A percentile compares a stretch with the other conserved stretches of the same genome.
These are phyloP conservation scores for Bungarus multicinctus DNA, from an alignment of 2,113 vertebrate genomes.

Conservation along the genomic window DNA sequence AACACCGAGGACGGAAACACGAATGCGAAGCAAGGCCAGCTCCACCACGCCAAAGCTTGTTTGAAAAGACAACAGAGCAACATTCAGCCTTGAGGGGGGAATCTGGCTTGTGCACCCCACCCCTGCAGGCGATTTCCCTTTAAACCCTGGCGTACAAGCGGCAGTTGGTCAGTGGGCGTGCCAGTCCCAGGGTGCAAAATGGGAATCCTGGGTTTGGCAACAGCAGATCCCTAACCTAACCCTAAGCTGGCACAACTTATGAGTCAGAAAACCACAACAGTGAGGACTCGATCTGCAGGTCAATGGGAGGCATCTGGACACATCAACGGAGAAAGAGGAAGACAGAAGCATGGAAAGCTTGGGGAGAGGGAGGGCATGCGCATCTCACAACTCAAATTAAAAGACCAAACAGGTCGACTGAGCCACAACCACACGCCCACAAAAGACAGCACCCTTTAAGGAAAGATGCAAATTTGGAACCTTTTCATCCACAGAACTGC, in stretches of 20 bases:
- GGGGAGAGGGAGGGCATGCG: slow-evolving; percentile 74
- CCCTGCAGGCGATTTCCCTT: slow-evolving; percentile 39
- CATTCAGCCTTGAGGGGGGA: slow-evolving; percentile 51
- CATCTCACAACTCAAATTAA: slow-evolving; percentile 71
- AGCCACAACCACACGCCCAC: slow-evolving; percentile 74
- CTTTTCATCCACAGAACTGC: slow-evolving; percentile 94
- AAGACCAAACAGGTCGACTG: slow-evolving; percentile 66
- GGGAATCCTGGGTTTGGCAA: slow-evolving; percentile 56
- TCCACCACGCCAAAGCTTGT: slow-evolving; percentile 72
- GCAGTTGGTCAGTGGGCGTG: slow-evolving; percentile 6
- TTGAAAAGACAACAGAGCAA: slow-evolving; percentile 41
- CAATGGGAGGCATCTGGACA: slow-evolving; percentile 65
- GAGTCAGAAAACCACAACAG: slow-evolving; percentile 57
- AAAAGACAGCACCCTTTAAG: slow-evolving; percentile 69
- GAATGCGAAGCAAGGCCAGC: slow-evolving; percentile 77
- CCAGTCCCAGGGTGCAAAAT: slow-evolving; percentile 44
- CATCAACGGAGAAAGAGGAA: slow-evolving; percentile 64
- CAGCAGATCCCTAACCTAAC: slow-evolving; percentile 60
- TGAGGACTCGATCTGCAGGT: slow-evolving; percentile 51
- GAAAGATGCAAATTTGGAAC: slow-evolving; percentile 80
- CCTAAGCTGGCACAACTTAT: slow-evolving; percentile 44
- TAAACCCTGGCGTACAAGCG: slow-evolving; percentile 38
- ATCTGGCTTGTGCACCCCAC: neutral
- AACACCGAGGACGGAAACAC: slow-evolving; percentile 66
- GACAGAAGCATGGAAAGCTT: slow-evolving; percentile 69